phyloP scores from a whole-genome alignment of 2,797 vertebrate species.

The Pampus argenteus region DNA sequence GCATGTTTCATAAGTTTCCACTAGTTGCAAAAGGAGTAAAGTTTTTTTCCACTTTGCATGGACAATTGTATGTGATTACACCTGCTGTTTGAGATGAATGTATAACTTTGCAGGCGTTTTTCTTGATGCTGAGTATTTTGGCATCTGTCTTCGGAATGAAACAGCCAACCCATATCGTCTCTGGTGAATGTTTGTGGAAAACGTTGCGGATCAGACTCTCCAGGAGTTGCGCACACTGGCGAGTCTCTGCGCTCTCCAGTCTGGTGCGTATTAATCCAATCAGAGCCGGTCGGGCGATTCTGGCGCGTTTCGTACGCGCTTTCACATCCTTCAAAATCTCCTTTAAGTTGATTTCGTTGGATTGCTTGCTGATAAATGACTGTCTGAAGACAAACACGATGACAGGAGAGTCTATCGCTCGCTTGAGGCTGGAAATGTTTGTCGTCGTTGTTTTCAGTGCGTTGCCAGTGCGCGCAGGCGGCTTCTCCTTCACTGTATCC shows the following conservation, averaged over 20 bases:
- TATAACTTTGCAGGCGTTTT: slow-evolving; percentile 74
- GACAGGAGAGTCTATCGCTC: slow-evolving; percentile 75
- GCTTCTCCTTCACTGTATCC: neutral
- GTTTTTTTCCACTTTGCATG: neutral
- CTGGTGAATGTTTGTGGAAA: slow-evolving; percentile 76
- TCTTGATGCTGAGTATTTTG: slow-evolving; percentile 75
- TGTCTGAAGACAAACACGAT: slow-evolving; percentile 83
- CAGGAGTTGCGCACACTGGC: slow-evolving; percentile 65
- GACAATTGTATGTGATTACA: slow-evolving; percentile 42
- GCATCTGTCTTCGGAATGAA: slow-evolving; percentile 74
- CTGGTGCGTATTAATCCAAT: slow-evolving; percentile 79
- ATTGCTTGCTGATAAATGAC: slow-evolving; percentile 60
- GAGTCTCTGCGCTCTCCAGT: slow-evolving; percentile 63
- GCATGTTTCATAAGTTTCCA: neutral
- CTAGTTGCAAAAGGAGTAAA: neutral
- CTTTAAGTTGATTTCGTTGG: slow-evolving; percentile 62
- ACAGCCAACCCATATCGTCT: slow-evolving; percentile 81
- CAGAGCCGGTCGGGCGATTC: slow-evolving; percentile 70
- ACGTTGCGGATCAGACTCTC: slow-evolving; percentile 77
- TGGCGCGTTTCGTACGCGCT: slow-evolving; percentile 71
- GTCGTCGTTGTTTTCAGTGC: slow-evolving; percentile 42
- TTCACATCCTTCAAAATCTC: slow-evolving; percentile 85
- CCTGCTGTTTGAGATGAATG: slow-evolving; percentile 78
- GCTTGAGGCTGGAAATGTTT: slow-evolving; percentile 49
- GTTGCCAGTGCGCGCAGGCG: neutral